Base-by-base conservation (phyloP, 2,797 vertebrate genomes). In the Rhynchotus rufescens region DNA sequence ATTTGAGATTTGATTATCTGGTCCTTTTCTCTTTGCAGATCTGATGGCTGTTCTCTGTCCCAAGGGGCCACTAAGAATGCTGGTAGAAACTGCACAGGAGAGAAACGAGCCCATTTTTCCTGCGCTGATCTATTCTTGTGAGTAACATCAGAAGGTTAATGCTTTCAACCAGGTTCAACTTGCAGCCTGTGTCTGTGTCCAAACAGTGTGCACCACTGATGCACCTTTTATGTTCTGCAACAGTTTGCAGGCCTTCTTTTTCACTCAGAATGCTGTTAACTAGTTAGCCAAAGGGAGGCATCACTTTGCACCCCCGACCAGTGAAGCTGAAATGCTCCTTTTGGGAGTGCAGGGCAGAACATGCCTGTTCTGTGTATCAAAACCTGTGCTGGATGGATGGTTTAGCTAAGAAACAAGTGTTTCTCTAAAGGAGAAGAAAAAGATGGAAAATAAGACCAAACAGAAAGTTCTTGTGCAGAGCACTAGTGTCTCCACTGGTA, bases 91-190 rank as follows among this genome's bases (percentile, higher is more conserved):
- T 2, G 99, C 99, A 8, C 99, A 99, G 98, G 99, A 99, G 84
- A 98, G 99, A 60, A 99, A 99, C 11, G 99, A 99, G 92, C 99
- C 99, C 85, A 99, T 99, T 95, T 99, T 99, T 92, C 99, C 99
- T 15, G 99, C 99, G 15, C 97, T 99, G 93, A 99, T 99, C 95
- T 99, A 99, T 95, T 99, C 99, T 17, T 99, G 99, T 99, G 97
- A 98, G 98, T 98, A 94, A 80, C n/a, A 82, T 72, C 47, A 89
- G 10, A 84, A 67, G 72, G 44, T 76, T 81, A 64, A 67, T 69
- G 5, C 30, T 83, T 75, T 86, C 59, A 84, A 21, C 30, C 40
- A 77, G 38, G 67, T 66, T 45, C 75, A 82, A 51, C 23, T 77
- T 2, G 0, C 38, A 56, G 15, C 21, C 16, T 69, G 4, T 79